Evolutionary conservation across 2,113 vertebrate genomes (phyloP), one percentile per base, ranked within the genome.

Genomic region (Xenopus borealis): DNA sequence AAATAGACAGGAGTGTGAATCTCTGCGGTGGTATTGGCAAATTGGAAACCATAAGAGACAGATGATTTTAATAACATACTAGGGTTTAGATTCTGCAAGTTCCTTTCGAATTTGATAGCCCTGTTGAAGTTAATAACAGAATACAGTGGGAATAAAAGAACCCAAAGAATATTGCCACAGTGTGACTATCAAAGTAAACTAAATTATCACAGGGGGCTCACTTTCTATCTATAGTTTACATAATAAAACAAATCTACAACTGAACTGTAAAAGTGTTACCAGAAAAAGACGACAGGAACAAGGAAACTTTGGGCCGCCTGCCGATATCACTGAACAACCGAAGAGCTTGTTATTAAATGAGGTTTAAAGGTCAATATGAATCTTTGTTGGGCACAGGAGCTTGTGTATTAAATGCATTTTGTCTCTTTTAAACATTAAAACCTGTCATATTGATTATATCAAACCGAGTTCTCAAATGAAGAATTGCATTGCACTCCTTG

Each of bases 1-100:
- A 55, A 73, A 80, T 66, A 83, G 69, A 78, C 46, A 66, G 30
- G 12, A 65, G 30, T 4, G 0, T 64, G 33, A 10, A 68, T 14
- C 27, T 77, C 40, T 65, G 45, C 3, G 58, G n/a, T 40, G 78
- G 53, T 72, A 6, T 80, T 72, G 80, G 68, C 59, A 76, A 79
- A 72, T 40, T 20, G 45, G 27, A 52, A 81, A 58, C 23, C 23
- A 62, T 45, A 4, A 77, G 70, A 62, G 30, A 16, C 78, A 40
- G n/a, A 45, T 45, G n/a, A 69, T 77, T 77, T 77, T 70, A 70
- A 70, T 70, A 77, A 70, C 67, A 64, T 47, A 33, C 59, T 40
- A 77, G 46, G 53, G 17, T 69, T n/a, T 12, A 7, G 30, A 30
- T 67, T 77, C 59, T 46, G 27, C 17, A 69, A 63, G 12, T 44